Conservation (phyloP, 2,888 invertebrate genomes). For the Helicoverpa assulta region DNA sequence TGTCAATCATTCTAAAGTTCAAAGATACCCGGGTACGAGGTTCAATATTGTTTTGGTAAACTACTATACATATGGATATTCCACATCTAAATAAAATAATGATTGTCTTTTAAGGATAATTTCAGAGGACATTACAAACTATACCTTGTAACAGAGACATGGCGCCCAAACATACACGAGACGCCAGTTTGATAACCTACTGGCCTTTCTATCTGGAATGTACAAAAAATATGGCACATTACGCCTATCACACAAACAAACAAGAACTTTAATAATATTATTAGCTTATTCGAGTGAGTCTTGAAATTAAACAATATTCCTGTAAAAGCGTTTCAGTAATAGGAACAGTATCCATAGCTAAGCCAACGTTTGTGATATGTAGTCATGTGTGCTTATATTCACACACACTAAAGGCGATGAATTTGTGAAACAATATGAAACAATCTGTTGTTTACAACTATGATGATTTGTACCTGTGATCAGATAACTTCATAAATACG, state of each 20-base stretch:
- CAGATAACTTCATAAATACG: slow-evolving; percentile 18
- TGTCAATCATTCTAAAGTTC: not conserved
- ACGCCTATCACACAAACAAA: slow-evolving; percentile 19
- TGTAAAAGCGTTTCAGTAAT: slow-evolving; percentile 19
- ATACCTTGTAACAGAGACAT: not conserved
- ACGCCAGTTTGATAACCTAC: not conserved
- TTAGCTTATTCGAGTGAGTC: slow-evolving; percentile 1
- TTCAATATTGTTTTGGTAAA: not conserved
- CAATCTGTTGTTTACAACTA: not conserved
- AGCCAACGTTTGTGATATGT: slow-evolving; percentile 35
- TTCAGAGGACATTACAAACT: not conserved
- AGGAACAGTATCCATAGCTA: slow-evolving; percentile 14
- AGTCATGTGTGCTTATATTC: not conserved
- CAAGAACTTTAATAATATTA: not conserved
- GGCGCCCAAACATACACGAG: not conserved
- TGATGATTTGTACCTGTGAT: slow-evolving; percentile 30
- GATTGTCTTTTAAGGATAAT: not conserved
- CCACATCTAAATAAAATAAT: not conserved
- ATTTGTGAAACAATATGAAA: not conserved
- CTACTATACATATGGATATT: not conserved
- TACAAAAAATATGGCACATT: not conserved
- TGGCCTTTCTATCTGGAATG: not conserved
- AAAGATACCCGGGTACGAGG: not conserved
- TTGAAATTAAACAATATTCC: slow-evolving; percentile 13
- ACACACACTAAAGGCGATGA: not conserved